phyloP scores from a whole-genome alignment of 23 tunicate genomes.

The Halocynthia roretzi region DNA sequence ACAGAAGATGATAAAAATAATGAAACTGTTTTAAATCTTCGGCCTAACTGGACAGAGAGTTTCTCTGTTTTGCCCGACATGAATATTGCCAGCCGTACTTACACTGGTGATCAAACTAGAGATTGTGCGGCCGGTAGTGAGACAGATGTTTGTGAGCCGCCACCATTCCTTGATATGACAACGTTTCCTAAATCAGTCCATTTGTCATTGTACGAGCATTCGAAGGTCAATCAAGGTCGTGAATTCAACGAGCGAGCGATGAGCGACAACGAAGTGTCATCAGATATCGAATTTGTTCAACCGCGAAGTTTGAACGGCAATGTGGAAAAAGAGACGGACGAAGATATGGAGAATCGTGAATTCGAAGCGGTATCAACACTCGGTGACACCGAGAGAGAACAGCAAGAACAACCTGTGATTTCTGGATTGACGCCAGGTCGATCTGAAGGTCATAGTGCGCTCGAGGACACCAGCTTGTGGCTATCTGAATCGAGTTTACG shows the following conservation, averaged over 20 bases:
- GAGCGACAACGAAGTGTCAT: slow-evolving; percentile 59
- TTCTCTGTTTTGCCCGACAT: not conserved
- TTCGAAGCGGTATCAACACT: not conserved
- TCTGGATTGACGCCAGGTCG: slow-evolving; percentile 2
- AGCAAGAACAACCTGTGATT: not conserved
- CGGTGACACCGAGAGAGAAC: no score
- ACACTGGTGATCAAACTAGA: not conserved
- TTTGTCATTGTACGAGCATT: slow-evolving; percentile 40
- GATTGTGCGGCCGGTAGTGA: not conserved
- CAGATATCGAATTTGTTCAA: slow-evolving; percentile 64
- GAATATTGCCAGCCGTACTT: not conserved
- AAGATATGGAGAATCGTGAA: not conserved
- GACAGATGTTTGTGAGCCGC: not conserved
- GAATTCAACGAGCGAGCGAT: slow-evolving; percentile 36
- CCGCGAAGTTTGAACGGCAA: slow-evolving; percentile 47
- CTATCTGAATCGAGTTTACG: slow-evolving; percentile 38
- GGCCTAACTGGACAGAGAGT: slow-evolving; percentile 2
- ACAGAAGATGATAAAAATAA: not conserved
- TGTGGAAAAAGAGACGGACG: not conserved
- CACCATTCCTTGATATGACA: no score
- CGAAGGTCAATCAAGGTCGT: slow-evolving; percentile 1
- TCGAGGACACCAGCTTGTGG: slow-evolving; percentile 83
- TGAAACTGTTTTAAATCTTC: not conserved
- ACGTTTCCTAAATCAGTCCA: slow-evolving; percentile 29
- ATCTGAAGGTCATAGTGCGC: slow-evolving; percentile 23